Evolutionary conservation across 2,797 vertebrate genomes (phyloP).

Genomic region (Sebastes reedi): DNA sequence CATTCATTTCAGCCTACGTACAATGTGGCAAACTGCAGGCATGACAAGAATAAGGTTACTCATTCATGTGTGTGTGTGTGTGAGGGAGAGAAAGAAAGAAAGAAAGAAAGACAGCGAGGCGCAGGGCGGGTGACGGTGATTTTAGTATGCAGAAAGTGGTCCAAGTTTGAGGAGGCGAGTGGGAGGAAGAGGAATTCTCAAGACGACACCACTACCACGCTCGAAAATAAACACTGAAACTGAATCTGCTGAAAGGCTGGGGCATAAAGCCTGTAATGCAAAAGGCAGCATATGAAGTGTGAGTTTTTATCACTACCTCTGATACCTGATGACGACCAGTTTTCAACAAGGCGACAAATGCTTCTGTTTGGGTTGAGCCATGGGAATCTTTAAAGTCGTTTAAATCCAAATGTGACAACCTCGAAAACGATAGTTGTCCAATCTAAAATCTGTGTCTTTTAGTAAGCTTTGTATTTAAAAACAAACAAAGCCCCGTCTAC

Average conservation of each 20-base stretch:
- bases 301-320: neutral
- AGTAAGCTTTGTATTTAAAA: neutral
- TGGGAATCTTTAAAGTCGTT: constrained; percentile 26
- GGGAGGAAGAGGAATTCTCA: constrained; percentile 74
- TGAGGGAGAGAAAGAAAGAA: neutral
- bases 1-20: constrained; percentile 60
- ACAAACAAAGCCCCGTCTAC: neutral
- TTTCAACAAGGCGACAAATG: neutral
- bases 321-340: neutral
- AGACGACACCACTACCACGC: constrained; percentile 57
- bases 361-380: neutral
- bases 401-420: constrained; percentile 15
- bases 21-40: constrained; percentile 53
- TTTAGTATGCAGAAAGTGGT: constrained; percentile 63
- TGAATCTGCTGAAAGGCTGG: constrained; percentile 46
- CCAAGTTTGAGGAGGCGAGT: constrained; percentile 59
- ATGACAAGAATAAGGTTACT: constrained; percentile 45
- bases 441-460: constrained; percentile 21
- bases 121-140: constrained; percentile 26
- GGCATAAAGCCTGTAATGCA: constrained; percentile 1
- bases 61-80: neutral
- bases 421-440: constrained; percentile 1
- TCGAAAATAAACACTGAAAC: constrained; percentile 73
- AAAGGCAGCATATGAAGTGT: neutral
- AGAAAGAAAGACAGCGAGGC: constrained; percentile 18